These are phyloP conservation scores for Craseonycteris thonglongyai DNA, from an alignment of 2,113 vertebrate species.

Conservation along the genomic window DNA sequence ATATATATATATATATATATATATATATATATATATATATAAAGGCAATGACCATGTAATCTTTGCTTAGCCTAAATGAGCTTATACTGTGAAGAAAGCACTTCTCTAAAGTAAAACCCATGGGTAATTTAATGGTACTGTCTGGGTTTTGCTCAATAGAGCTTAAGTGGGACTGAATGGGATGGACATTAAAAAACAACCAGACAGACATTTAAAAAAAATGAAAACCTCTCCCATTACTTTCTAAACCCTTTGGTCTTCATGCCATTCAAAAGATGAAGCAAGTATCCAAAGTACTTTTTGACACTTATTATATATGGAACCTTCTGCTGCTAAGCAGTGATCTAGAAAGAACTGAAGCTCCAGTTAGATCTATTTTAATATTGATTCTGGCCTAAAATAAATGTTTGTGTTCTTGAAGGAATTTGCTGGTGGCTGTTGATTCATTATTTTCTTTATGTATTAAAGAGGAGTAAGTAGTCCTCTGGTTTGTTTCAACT, in stretches of 20 bases:
- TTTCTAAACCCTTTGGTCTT: conserved; percentile 41
- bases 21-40: too few species aligned
- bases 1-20: too few species aligned
- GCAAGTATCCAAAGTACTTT: not conserved
- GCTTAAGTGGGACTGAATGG: not conserved
- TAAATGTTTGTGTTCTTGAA: conserved; percentile 56
- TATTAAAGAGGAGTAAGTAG: conserved; percentile 39
- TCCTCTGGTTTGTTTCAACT: conserved; percentile 47
- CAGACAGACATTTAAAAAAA: not conserved
- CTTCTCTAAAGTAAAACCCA: conserved; percentile 30
- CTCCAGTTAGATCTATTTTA: conserved; percentile 30
- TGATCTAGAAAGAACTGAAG: conserved; percentile 6
- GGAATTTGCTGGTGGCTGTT: conserved; percentile 47
- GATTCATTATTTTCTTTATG: conserved; percentile 59
- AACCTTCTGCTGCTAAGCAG: conserved; percentile 3
- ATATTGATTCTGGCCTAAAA: conserved; percentile 52
- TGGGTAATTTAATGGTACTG: conserved; percentile 4
- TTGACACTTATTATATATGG: not conserved
- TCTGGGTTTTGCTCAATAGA: not conserved
- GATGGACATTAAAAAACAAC: not conserved
- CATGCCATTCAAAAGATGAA: conserved; percentile 26
- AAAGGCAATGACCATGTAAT: not conserved
- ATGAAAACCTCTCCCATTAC: not conserved
- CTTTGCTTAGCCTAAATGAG: not conserved
- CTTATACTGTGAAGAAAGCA: not conserved